Base-by-base conservation (phyloP, 1,140 invertebrate species). In the Polyergus mexicanus region DNA sequence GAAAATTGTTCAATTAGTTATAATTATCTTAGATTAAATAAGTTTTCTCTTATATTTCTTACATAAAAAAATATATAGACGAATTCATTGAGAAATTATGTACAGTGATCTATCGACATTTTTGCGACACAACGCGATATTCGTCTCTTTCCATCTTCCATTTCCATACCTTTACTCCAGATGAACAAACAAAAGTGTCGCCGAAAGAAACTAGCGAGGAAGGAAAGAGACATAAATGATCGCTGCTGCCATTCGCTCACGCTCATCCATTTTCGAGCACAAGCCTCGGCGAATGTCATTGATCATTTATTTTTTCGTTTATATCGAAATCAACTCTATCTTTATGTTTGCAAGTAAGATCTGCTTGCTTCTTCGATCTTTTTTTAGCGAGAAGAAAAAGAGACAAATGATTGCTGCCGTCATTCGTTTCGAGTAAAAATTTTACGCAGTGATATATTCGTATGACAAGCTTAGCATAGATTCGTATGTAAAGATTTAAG, bases 221-320 rank as follows among this genome's bases (percentile, higher is more conserved):
- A 80, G 77, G 54, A 47, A 81, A 66, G 32, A 54, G 28, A 66
- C 35, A 38, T 47, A 72, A 87, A 88, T 76, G 71, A 11, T 47
- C 38, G 28, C n/a, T 62, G 13, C 51, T 25, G 68, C 25, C 63
- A 51, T 7, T 54, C 51, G 63, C 11, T 60, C 22, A 11, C 63
- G 28, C 35, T 51, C 22, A 19, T 84, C 44, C 25, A 68, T 77
- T 83, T 83, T 83, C 38, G 78, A 83, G 54, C 62, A 71, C 32
- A 41, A 47, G 28, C 72, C 25, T 51, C 13, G 32, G 44, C 84
- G 32, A 87, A 65, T 80, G 58, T 85, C 83, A 35, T 78, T 58
- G 74, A 85, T n/a, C n/a, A 85, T 85, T 85, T 91, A 90, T 90
- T 87, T 90, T 87, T 89, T 86, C 60, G 81, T 72, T 90, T 90